These are phyloP conservation scores for Enteromius trimaculatus DNA, from an alignment of 2,797 vertebrate genomes.

Conservation along the genomic window DNA sequence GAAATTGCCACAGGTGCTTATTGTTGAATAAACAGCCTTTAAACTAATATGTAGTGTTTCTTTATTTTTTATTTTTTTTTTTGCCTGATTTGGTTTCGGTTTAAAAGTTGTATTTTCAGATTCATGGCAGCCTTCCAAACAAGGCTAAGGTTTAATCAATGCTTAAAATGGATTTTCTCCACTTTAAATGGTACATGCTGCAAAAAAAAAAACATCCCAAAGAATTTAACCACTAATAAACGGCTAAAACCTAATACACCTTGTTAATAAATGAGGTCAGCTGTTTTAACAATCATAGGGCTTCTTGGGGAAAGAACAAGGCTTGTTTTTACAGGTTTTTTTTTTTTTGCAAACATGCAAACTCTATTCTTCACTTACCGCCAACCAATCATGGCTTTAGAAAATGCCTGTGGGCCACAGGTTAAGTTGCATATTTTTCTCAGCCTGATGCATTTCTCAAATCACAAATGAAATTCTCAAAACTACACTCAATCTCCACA, in stretches of 20 bases:
- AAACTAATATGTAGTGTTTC: background rate
- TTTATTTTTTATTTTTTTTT: background rate
- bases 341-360: too few relatives aligned
- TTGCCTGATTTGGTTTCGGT: background rate
- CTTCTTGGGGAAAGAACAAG: too few relatives aligned
- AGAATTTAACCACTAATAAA: background rate
- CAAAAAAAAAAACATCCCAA: background rate
- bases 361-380: too few relatives aligned
- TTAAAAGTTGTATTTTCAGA: background rate
- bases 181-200: background rate
- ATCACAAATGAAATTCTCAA: too few relatives aligned
- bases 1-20: conserved; percentile 2
- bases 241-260: accelerated
- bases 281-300: background rate
- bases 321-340: background rate
- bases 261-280: background rate
- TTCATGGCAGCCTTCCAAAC: background rate
- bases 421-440: too few relatives aligned
- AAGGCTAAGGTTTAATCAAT: background rate
- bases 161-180: background rate
- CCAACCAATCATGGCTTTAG: too few relatives aligned
- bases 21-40: conserved; percentile 31
- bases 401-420: too few relatives aligned
- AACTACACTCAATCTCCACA: too few relatives aligned
- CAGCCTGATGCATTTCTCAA: too few relatives aligned